A percentile compares a stretch with the other conserved stretches of the same genome.
Conservation (phyloP, 2,113 vertebrate genomes). For the Thamnaconus septentrionalis region DNA sequence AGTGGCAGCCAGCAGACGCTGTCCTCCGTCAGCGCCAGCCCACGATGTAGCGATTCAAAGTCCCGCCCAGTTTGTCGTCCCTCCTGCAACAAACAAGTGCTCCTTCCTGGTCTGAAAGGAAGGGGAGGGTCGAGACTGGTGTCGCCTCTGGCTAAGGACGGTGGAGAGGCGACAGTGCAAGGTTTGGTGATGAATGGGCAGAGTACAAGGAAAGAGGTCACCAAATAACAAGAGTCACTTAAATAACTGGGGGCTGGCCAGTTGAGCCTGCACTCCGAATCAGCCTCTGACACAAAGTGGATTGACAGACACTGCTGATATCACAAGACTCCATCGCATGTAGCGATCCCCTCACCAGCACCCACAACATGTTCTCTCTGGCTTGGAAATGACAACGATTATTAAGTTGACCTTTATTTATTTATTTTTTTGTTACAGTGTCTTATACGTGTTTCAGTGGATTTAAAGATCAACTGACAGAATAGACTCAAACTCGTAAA, state of each 20-base stretch:
- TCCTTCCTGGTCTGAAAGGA: neutral
- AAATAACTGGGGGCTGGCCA: too few species aligned
- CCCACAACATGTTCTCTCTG: neutral
- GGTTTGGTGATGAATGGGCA: neutral
- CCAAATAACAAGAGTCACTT: neutral
- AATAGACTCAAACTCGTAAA: too few species aligned
- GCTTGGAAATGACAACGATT: too few species aligned
- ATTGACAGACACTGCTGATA: neutral
- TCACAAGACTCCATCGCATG: neutral
- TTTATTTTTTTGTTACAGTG: too few species aligned
- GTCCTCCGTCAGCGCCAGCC: slow-evolving; percentile 46
- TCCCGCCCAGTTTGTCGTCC: slow-evolving; percentile 12
- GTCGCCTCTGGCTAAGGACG: slow-evolving; percentile 1
- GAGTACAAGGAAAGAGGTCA: neutral
- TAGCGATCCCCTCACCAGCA: neutral
- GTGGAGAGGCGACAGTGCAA: neutral
- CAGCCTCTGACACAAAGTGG: neutral
- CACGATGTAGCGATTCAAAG: slow-evolving; percentile 25
- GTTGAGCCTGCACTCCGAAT: neutral
- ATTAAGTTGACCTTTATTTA: too few species aligned
- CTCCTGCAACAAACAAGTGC: slow-evolving; percentile 1
- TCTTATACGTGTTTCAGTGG: too few species aligned
- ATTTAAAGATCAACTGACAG: too few species aligned
- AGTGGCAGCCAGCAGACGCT: slow-evolving; percentile 59
- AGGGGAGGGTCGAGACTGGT: neutral